Evolutionary conservation across 2,113 vertebrate species (phyloP).

Genomic region (Calidris pygmaea): DNA sequence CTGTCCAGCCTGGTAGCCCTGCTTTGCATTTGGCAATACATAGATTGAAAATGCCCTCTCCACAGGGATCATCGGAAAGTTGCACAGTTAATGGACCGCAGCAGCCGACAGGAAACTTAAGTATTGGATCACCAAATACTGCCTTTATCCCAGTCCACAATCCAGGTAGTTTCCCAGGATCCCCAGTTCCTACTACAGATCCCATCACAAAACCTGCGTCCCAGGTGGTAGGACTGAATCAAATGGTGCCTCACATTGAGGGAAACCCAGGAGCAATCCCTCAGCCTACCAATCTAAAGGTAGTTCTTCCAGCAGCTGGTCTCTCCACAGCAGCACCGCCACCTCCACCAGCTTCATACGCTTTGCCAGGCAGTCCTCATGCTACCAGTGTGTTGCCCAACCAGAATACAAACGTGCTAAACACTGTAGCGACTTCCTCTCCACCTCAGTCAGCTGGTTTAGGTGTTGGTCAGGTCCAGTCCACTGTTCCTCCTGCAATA

Average conservation of each 20-base stretch:
- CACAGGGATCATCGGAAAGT: constrained; percentile 75
- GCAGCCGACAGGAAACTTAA: constrained; percentile 75
- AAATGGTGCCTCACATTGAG: constrained; percentile 82
- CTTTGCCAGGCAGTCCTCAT: constrained; percentile 75
- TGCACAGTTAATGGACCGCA: constrained; percentile 71
- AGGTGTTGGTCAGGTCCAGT: constrained; percentile 77
- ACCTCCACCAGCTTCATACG: constrained; percentile 77
- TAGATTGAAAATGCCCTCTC: constrained; percentile 80
- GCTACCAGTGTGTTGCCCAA: constrained; percentile 74
- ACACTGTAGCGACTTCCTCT: constrained; percentile 68
- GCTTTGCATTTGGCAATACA: constrained; percentile 83
- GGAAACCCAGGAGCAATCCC: constrained; percentile 75
- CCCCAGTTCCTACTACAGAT: constrained; percentile 75
- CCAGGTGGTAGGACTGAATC: constrained; percentile 78
- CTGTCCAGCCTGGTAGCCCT: constrained; percentile 70
- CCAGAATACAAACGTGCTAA: constrained; percentile 71
- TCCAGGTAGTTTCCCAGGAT: constrained; percentile 75
- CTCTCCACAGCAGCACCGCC: constrained; percentile 70
- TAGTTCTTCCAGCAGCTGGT: constrained; percentile 80
- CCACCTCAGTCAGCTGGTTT: constrained; percentile 65
- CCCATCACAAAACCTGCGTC: constrained; percentile 75
- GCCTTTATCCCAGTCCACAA: constrained; percentile 80
- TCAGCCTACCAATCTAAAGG: constrained; percentile 80
- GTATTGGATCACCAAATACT: constrained; percentile 79
- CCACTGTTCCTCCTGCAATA: constrained; percentile 79